Evolutionary conservation across 2,888 invertebrate species (phyloP), one percentile per base, ranked within the genome.

Genomic region (Hyppa rectilinea): DNA sequence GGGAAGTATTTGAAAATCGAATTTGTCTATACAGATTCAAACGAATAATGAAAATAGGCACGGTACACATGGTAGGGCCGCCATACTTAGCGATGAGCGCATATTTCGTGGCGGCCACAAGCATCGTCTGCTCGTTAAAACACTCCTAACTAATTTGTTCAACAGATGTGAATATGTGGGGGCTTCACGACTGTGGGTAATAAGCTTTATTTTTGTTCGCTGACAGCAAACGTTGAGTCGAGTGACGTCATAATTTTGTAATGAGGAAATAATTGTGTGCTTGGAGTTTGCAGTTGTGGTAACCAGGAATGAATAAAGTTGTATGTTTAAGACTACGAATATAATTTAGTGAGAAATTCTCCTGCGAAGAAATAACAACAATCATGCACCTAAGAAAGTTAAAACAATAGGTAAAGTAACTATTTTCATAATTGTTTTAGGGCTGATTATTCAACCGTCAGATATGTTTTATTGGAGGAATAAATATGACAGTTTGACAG

Each of bases 181-280:
- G 40, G 60, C 69, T 75, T 75, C 58, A 36, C 69, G 20, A 67
- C 75, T 67, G 45, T 63, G 23, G 26, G 40, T 75, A 63, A 68
- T 64, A 56, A 61, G 75, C 78, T 70, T 75, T 76, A 71, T 80
- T 80, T 80, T 75, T 49, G 69, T 75, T 65, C 45, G 45, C 36
- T 50, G 53, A 10, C 45, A 47, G n/a, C 31, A 14, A 12, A 29
- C 17, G 43, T 26, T 26, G 36, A 34, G 67, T 47, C 4, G 26
- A 60, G 59, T 72, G 75, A 60, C 55, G 45, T 76, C 69, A 68
- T 60, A 60, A 53, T 38, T n/a, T 26, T n/a, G 34, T 74, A 60
- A 74, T 73, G 73, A 68, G 53, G 23, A 47, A 40, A 43, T 76
- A 14, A 73, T 67, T 53, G 31, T n/a, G 10, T 26, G n/a, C 52